Evolutionary conservation across 2,113 vertebrate genomes (phyloP).

Genomic region (Seriola dumerili): DNA sequence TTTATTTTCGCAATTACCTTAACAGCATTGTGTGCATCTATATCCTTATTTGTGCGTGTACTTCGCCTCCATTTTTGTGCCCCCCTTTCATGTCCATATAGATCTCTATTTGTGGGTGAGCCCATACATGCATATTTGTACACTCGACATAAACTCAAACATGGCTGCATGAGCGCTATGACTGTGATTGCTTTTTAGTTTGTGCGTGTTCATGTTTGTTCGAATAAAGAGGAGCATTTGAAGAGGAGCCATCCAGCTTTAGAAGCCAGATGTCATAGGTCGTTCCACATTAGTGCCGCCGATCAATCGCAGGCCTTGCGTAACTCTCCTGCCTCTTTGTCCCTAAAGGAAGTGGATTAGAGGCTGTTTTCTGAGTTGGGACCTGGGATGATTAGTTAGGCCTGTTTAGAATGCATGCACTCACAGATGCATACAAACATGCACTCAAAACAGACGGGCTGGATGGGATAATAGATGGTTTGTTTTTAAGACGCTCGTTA

Average conservation of each 20-base stretch:
- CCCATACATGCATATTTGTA: constrained; percentile 8
- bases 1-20: constrained; percentile 39
- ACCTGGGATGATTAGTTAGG: constrained; percentile 81
- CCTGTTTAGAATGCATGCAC: constrained; percentile 80
- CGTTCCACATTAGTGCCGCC: constrained; percentile 80
- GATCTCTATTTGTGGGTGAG: constrained; percentile 17
- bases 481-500: constrained; percentile 70
- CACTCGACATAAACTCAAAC: constrained; percentile 21
- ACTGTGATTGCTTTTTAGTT: constrained; percentile 62
- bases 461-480: constrained; percentile 57
- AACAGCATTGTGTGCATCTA: not conserved
- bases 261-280: constrained; percentile 81
- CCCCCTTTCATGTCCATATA: not conserved
- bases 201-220: constrained; percentile 72
- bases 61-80: constrained; percentile 4
- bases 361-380: constrained; percentile 72
- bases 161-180: constrained; percentile 23
- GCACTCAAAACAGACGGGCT: constrained; percentile 63
- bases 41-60: constrained; percentile 9
- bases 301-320: constrained; percentile 81
- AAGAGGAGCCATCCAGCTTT: constrained; percentile 73
- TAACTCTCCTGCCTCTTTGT: constrained; percentile 81
- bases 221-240: constrained; percentile 66
- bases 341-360: constrained; percentile 82
- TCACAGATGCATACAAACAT: constrained; percentile 75